Evolutionary conservation across 2,888 invertebrate species (phyloP), one percentile per base, ranked within the genome.

Genomic region (Malthinus seriepunctatus): DNA sequence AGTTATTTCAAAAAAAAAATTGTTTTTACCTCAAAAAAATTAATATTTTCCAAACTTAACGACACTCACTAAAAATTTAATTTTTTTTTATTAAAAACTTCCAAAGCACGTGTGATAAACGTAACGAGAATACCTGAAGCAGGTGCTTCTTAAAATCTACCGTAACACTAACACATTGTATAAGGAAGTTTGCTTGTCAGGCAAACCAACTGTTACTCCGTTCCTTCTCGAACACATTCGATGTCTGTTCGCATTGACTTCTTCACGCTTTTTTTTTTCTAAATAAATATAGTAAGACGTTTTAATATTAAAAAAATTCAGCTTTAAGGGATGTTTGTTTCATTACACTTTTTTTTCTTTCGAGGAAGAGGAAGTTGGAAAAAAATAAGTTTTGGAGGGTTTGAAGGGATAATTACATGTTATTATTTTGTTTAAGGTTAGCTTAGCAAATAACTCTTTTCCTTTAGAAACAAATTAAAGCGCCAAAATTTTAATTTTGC

Each of bases 141-240:
- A 59, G 59, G 52, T 55, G 48, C 47, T n/a, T 33, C 23, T 46
- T 39, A 51, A 38, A 60, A 56, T 60, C 60, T 60, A 60, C 51
- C 56, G 53, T 38, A 60, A 49, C 51, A 60, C 60, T 60, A 60
- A 56, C 60, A 49, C 51, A 51, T 50, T 54, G 54, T 35, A 54
- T 45, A 42, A 54, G 60, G 54, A 59, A 59, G 33, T 39, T 44
- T 35, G 44, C 32, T 37, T 37, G 54, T 45, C 46, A 51, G 46
- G 63, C 60, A 53, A 55, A 48, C 63, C 63, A 64, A 63, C 62
- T 61, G 63, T 63, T 60, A 47, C 51, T 48, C 59, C 64, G 64
- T 63, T 37, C 51, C 52, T 52, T 47, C 55, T 59, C 64, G 63
- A 64, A 51, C 15, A 52, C 51, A 48, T 54, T 61, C 63, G 63